These are phyloP conservation scores for Hylaeus volcanicus DNA, from an alignment of 1,140 invertebrate genomes.

Conservation along the genomic window DNA sequence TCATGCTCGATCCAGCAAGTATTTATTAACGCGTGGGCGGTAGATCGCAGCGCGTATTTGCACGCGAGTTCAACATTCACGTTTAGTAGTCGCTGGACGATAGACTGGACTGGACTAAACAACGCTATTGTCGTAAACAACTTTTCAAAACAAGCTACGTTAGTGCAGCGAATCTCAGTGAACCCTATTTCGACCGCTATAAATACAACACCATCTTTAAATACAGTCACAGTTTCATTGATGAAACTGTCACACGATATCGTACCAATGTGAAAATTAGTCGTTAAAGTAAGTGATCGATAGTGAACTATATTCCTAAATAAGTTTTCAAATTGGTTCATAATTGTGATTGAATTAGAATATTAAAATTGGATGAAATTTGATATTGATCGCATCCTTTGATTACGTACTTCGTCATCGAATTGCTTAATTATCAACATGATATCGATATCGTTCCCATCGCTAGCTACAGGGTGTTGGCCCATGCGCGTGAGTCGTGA, in stretches of 20 bases:
- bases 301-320: background rate
- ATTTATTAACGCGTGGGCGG: conserved; percentile 48
- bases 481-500: background rate
- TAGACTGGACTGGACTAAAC: conserved; percentile 11
- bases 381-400: too few species aligned
- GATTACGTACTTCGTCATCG: too few species aligned
- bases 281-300: background rate
- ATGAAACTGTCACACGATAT: background rate
- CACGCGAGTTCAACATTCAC: conserved; percentile 50
- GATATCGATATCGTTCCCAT: too few species aligned
- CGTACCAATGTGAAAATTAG: background rate
- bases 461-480: conserved; percentile 44
- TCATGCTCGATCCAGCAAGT: conserved; percentile 17
- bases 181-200: background rate
- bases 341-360: background rate
- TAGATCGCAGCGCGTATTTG: conserved; percentile 34
- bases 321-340: background rate
- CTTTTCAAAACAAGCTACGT: background rate
- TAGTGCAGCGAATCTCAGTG: background rate
- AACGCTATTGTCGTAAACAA: background rate
- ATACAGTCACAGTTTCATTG: background rate
- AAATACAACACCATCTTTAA: background rate
- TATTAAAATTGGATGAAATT: too few species aligned
- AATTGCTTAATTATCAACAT: too few species aligned
- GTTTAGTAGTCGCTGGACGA: conserved; percentile 23